A percentile compares a stretch with the other conserved stretches of the same genome.
These are phyloP conservation scores for Bombus vancouverensis DNA, from an alignment of 1,140 invertebrate genomes.

Conservation along the genomic window DNA sequence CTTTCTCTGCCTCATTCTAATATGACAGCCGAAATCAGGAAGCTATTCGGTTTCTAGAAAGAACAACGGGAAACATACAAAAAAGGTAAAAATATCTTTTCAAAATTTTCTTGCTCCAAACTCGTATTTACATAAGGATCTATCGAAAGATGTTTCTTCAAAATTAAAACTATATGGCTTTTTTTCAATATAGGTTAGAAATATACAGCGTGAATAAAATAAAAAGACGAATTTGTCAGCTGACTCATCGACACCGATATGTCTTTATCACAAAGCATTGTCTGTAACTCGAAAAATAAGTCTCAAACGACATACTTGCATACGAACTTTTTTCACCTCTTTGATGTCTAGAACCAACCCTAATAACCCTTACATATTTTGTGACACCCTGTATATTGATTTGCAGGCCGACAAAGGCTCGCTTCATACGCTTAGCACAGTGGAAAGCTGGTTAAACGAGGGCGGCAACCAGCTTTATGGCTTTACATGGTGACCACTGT, in stretches of 20 bases:
- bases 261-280: too few species aligned
- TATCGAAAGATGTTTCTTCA: too few species aligned
- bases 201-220: too few species aligned
- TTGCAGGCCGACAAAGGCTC: slow-evolving; percentile 53
- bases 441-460: slow-evolving; percentile 65
- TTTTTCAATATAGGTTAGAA: too few species aligned
- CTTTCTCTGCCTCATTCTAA: neutral
- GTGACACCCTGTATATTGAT: slow-evolving; percentile 4
- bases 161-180: too few species aligned
- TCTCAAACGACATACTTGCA: too few species aligned
- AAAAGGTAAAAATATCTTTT: neutral
- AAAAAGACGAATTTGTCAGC: too few species aligned
- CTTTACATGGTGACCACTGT: slow-evolving; percentile 47
- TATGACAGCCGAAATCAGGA: too few species aligned
- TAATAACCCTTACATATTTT: neutral
- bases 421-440: slow-evolving; percentile 48
- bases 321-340: neutral
- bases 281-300: too few species aligned
- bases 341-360: neutral
- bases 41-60: neutral
- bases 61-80: too few species aligned
- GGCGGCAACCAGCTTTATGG: slow-evolving; percentile 61
- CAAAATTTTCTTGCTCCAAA: neutral
- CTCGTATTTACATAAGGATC: neutral
- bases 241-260: too few species aligned